These are phyloP conservation scores for Enteromius unitaeniatus DNA, from an alignment of 2,797 vertebrate species.

Conservation along the genomic window DNA sequence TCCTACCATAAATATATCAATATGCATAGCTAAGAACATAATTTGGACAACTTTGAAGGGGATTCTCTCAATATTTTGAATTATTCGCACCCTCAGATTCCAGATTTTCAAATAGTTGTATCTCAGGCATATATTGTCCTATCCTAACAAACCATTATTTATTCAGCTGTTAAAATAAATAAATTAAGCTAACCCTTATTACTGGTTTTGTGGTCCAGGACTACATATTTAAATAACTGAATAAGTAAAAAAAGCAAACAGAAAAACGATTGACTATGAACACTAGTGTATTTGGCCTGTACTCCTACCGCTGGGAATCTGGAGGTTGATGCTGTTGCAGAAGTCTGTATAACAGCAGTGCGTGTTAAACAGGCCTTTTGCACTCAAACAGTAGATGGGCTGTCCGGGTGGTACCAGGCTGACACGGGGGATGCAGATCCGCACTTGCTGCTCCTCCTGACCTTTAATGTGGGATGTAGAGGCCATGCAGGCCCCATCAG, in stretches of 20 bases:
- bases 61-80: neutral
- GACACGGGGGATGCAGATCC: constrained; percentile 88
- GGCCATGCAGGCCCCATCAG: constrained; percentile 96
- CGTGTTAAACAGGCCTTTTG: constrained; percentile 90
- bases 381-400: constrained; percentile 94
- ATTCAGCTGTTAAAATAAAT: neutral
- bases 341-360: constrained; percentile 96
- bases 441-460: constrained; percentile 85
- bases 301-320: constrained; percentile 88
- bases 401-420: constrained; percentile 90
- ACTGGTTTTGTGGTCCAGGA: neutral
- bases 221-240: neutral
- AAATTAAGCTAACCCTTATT: neutral
- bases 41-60: neutral
- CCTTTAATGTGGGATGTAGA: constrained; percentile 89
- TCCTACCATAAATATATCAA: neutral
- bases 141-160: neutral
- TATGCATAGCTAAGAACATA: neutral
- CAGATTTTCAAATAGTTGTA: neutral
- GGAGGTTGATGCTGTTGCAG: constrained; percentile 94
- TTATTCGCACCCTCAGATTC: neutral
- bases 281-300: neutral
- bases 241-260: neutral
- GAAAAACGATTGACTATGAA: neutral
- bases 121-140: neutral